Conservation (phyloP, 2,113 vertebrate genomes). For the Thamnophis sirtalis region DNA sequence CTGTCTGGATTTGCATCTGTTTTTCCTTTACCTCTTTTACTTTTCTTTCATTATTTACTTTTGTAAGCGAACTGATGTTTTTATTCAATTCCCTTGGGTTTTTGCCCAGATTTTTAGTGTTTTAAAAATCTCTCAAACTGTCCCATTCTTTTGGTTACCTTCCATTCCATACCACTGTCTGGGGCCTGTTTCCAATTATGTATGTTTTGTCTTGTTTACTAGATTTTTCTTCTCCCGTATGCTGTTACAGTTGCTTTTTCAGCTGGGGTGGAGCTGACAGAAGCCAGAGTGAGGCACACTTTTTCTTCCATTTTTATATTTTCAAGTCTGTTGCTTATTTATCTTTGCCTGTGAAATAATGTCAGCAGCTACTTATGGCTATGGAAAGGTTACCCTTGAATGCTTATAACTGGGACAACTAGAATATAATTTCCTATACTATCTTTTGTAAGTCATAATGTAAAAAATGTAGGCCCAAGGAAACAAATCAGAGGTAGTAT, state of each 20-base stretch:
- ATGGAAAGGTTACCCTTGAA: constrained; percentile 32
- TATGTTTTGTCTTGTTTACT: constrained; percentile 47
- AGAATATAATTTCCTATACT: background rate
- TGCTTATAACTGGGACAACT: constrained; percentile 13
- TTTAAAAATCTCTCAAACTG: constrained; percentile 47
- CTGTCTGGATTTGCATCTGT: constrained; percentile 55
- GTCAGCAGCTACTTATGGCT: constrained; percentile 26
- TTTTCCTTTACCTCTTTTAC: constrained; percentile 56
- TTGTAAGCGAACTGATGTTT: constrained; percentile 57
- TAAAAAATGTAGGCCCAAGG: background rate
- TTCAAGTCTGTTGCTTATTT: constrained; percentile 30
- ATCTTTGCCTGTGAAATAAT: constrained; percentile 20
- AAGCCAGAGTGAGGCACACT: constrained; percentile 19
- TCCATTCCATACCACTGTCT: background rate
- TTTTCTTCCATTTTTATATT: constrained; percentile 27
- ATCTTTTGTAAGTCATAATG: constrained; percentile 22
- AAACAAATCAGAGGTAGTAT: background rate
- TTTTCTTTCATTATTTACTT: constrained; percentile 60
- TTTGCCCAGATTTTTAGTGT: constrained; percentile 52
- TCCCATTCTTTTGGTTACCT: constrained; percentile 37
- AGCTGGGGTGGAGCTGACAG: constrained; percentile 7
- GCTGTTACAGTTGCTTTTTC: constrained; percentile 12
- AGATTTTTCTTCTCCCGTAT: background rate
- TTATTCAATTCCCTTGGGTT: constrained; percentile 51
- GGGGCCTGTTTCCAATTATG: constrained; percentile 41